Evolutionary conservation across 2,888 invertebrate genomes (phyloP).

Genomic region (Cheiracanthium punctorium): DNA sequence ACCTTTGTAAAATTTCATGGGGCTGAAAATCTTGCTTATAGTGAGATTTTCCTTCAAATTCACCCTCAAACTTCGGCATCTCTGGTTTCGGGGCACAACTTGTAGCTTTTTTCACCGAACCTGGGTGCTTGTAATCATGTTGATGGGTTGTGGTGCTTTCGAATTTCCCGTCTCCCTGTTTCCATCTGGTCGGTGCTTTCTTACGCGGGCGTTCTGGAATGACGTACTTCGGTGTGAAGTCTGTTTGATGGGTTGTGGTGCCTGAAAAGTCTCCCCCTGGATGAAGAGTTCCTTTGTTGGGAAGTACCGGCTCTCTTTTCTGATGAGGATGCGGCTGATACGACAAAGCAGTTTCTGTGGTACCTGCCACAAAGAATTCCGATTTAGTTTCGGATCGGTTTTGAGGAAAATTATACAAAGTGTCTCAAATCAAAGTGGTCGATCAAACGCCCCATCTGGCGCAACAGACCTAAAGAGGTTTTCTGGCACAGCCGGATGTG

Average conservation of each 20-base stretch:
- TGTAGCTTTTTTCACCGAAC: background rate
- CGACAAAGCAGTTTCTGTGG: slow-evolving; percentile 21
- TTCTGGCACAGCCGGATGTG: too few relatives aligned
- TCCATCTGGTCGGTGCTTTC: slow-evolving; percentile 19
- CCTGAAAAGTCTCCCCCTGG: slow-evolving; percentile 23
- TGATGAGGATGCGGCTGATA: slow-evolving; percentile 21
- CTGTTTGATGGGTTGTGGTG: slow-evolving; percentile 39
- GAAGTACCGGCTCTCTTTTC: slow-evolving; percentile 12
- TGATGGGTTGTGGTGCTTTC: slow-evolving; percentile 41
- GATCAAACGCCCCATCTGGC: too few relatives aligned
- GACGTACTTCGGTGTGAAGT: slow-evolving; percentile 29
- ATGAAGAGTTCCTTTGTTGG: slow-evolving; percentile 4
- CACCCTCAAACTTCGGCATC: background rate
- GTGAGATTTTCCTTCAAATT: slow-evolving; percentile 42
- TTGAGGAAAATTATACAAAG: too few relatives aligned
- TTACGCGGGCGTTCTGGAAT: slow-evolving; percentile 16
- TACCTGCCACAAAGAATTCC: slow-evolving; percentile 8
- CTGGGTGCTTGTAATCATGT: slow-evolving; percentile 36
- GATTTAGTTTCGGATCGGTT: too few relatives aligned
- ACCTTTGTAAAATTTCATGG: slow-evolving; percentile 17
- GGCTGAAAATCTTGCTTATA: slow-evolving; percentile 48
- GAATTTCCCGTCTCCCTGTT: slow-evolving; percentile 24
- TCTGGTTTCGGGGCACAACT: background rate
- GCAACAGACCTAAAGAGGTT: too few relatives aligned
- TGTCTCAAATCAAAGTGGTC: too few relatives aligned